Evolutionary conservation across 2,888 invertebrate genomes (phyloP), one percentile per base, ranked within the genome.

Genomic region (Leptogaster cylindrica): DNA sequence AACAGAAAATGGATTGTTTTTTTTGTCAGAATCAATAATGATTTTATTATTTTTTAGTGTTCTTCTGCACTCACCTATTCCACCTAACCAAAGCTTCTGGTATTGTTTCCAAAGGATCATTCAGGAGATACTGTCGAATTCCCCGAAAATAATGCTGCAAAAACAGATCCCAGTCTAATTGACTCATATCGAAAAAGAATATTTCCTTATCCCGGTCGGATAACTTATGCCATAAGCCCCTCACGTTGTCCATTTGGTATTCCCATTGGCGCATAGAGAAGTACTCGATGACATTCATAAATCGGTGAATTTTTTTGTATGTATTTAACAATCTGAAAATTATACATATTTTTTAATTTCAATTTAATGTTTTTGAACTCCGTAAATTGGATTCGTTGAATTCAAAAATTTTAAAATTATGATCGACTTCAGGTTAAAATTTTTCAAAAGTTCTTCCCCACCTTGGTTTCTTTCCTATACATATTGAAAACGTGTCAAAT

Each of bases 211-310:
- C 92, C 5, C 79, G 80, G 0, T 79, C 79, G 0, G 85, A 82
- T 63, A 92, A 75, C 0, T 84, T 83, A 1, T 78, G 77, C 83
- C 88, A 85, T 74, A 93, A 82, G 2, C 75, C 76, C 12, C 83
- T 79, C 0, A 89, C 84, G 50, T 87, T 87, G n/a, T 82, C 80
- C 69, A 88, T 88, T 1, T 83, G 79, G 76, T 92, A 91, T 20
- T 82, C 81, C 93, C 94, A 95, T 70, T 91, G 87, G 70, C 88
- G 86, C 8, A 84, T 88, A 2, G 91, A 88, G 81, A 95, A 95
- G 79, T 91, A 93, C 73, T 89, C 87, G 46, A 93, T 82, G 0
- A 89, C 88, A 58, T 86, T 84, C 73, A 89, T 85, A 63, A 92
- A 85, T 73, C 86, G 87, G 80, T 90, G 89, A 65, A 94, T 86